Percentiles rank a stretch among this genome's conserved stretches.
Evolutionary conservation across 1,140 invertebrate species (phyloP).

Genomic region (Scaptomyza montana): DNA sequence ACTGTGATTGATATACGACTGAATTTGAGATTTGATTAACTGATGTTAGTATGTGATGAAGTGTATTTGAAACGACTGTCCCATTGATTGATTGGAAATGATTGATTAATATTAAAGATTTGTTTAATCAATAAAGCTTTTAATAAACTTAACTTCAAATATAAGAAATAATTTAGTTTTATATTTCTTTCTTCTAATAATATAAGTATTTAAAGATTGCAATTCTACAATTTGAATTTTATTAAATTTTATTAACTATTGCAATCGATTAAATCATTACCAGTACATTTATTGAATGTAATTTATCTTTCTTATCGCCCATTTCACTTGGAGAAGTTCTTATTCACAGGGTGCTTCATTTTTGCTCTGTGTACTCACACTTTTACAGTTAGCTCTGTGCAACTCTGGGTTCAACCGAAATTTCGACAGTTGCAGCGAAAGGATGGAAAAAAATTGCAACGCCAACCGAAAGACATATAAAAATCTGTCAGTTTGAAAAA

Average conservation of each 20-base stretch:
- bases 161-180: too few relatives aligned
- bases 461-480: constrained; percentile 62
- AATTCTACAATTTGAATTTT: too few relatives aligned
- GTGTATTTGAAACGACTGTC: neutral
- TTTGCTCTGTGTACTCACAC: constrained; percentile 28
- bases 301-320: neutral
- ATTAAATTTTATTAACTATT: neutral
- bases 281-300: neutral
- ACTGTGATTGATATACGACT: neutral
- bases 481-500: constrained; percentile 67
- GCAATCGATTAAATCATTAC: neutral
- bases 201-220: too few relatives aligned
- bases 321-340: neutral
- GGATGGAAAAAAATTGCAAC: constrained; percentile 41
- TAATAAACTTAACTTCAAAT: too few relatives aligned
- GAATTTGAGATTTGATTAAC: neutral
- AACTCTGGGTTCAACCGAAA: constrained; percentile 11
- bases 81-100: too few relatives aligned
- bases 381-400: constrained; percentile 14
- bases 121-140: too few relatives aligned
- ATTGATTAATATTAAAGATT: too few relatives aligned
- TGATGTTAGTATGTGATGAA: neutral
- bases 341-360: constrained; percentile 7
- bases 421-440: constrained; percentile 49
- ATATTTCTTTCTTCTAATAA: too few relatives aligned